Base-by-base conservation (phyloP, 2,888 invertebrate genomes). In the Morpho achilles region DNA sequence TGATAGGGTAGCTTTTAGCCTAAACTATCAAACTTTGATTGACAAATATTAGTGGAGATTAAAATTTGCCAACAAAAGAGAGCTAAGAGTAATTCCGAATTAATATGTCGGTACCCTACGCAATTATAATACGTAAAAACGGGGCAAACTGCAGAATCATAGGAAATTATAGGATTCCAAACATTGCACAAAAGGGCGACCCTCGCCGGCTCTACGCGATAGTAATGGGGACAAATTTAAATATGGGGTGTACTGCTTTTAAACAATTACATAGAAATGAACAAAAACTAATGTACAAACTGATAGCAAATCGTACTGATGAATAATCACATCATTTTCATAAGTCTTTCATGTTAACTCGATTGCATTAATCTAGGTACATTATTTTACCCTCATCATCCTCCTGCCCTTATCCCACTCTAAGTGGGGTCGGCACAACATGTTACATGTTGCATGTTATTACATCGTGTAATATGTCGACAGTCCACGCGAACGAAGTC, bases 81-180 rank as follows among this genome's bases (percentile, higher is more conserved):
- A 8, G 49, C 74, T 73, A 73, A 59, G 79, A 76, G 74, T 76
- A 75, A 80, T 82, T 79, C 77, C 67, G 75, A 80, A 84, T 85
- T 82, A 85, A 87, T 84, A 84, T 66, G 47, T 53, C 47, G 60
- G 64, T 53, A 61, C 65, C 67, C 66, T 64, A 73, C 70, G 74
- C 80, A 85, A 85, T 87, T 82, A 84, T 80, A 71, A 72, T 62
- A 66, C 63, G 63, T 74, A 78, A 80, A 59, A 77, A 73, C 74
- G 77, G 77, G 72, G 73, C 82, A 82, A 85, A 86, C 79, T 83
- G 83, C 80, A 80, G 80, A 85, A 80, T 86, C 84, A 79, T 81
- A 82, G 84, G 75, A 87, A 88, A 87, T 88, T 87, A 85, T 82
- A 77, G 82, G 84, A 87, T 82, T 82, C 80, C 75, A 82, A 86